Evolutionary conservation across 2,888 invertebrate genomes (phyloP).

Genomic region (Apamea crenata): DNA sequence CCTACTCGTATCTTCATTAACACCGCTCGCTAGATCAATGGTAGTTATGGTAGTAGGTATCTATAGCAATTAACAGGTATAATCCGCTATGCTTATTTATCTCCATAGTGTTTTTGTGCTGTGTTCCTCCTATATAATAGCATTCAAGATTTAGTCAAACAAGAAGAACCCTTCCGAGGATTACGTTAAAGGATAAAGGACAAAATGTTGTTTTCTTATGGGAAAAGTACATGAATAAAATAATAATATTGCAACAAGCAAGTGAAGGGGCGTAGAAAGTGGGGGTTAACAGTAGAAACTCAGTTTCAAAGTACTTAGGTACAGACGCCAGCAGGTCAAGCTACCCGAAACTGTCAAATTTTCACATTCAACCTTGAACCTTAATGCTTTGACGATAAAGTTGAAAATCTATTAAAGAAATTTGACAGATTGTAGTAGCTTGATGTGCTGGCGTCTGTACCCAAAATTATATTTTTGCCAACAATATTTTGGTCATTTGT

Average conservation of each 20-base stretch:
- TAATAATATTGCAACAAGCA: no score
- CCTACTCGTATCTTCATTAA: conserved; percentile 5
- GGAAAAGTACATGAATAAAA: no score
- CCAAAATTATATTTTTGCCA: background rate
- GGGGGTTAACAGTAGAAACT: background rate
- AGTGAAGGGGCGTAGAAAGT: background rate
- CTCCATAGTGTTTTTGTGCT: background rate
- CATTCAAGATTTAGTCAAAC: background rate
- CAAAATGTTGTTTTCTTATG: background rate
- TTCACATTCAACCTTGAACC: no score
- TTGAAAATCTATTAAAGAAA: no score
- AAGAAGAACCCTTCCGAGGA: background rate
- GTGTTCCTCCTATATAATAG: background rate
- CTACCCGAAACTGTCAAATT: no score
- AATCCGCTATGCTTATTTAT: background rate
- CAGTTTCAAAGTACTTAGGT: background rate
- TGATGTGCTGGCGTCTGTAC: no score
- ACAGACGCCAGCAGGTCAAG: no score
- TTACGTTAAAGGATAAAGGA: background rate
- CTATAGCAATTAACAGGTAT: no score
- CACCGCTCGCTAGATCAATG: background rate
- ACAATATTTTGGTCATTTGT: background rate
- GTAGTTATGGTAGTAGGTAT: background rate
- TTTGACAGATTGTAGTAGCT: no score
- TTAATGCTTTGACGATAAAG: no score